Percentiles rank a stretch among this genome's conserved stretches.
phyloP scores from a whole-genome alignment of 2,113 vertebrate species.

The Microcebus lehilahytsara region DNA sequence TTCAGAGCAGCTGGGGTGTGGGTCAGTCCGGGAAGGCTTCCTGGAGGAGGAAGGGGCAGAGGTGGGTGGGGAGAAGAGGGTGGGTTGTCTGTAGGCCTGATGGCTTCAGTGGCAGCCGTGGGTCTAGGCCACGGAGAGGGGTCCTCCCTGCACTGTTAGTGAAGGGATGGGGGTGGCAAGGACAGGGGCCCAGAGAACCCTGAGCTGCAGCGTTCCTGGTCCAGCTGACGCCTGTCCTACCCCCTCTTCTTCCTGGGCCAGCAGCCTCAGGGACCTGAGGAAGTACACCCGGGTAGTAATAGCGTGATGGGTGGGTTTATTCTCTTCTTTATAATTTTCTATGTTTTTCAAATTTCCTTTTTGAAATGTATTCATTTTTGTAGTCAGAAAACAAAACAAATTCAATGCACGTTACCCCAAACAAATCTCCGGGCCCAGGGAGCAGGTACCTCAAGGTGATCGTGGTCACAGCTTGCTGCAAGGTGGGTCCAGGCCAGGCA shows the following conservation, averaged over 20 bases:
- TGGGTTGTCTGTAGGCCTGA: background rate
- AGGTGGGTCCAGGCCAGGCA: too few relatives aligned
- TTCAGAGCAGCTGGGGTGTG: background rate
- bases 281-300: background rate
- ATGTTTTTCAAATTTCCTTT: background rate
- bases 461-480: background rate
- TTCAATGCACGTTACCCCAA: background rate
- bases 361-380: background rate
- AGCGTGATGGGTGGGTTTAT: background rate
- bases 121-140: background rate
- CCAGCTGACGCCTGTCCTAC: background rate
- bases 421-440: background rate
- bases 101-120: background rate
- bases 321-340: background rate
- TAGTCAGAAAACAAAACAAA: background rate
- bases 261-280: background rate
- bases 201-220: accelerated
- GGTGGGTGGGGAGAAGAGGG: accelerated
- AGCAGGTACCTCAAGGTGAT: too few relatives aligned
- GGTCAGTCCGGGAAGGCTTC: background rate
- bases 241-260: background rate
- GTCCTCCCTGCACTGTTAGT: background rate
- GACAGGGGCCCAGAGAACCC: too few relatives aligned
- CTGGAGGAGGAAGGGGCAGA: background rate
- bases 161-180: too few relatives aligned